phyloP scores from a whole-genome alignment of 2,797 vertebrate species.

The Monodelphis domestica region DNA sequence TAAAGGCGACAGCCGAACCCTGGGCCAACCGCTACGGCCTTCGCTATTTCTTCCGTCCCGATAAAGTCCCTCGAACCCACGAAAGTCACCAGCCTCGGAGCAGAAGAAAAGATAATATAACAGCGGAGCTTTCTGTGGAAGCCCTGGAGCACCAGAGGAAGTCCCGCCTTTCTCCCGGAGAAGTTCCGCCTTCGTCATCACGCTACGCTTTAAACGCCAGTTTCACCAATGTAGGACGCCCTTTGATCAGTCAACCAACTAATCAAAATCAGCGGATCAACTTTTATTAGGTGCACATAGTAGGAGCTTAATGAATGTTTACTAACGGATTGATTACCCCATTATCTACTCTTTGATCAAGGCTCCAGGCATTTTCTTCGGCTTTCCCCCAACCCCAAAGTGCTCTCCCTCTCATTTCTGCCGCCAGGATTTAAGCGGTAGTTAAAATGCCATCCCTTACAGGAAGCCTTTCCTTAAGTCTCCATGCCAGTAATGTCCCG shows the following conservation, averaged over 20 bases:
- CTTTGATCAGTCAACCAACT: background rate
- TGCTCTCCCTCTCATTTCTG: no score
- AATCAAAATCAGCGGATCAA: background rate
- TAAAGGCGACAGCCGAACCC: rapidly evolving
- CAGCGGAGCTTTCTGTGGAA: background rate
- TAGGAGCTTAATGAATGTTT: no score
- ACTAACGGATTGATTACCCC: no score
- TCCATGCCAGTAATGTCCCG: no score
- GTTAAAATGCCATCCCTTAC: no score
- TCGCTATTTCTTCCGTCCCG: rapidly evolving
- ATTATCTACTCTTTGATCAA: no score
- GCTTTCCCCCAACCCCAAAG: no score
- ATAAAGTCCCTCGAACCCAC: background rate
- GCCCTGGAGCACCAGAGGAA: background rate
- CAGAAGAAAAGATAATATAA: no score
- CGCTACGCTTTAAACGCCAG: background rate
- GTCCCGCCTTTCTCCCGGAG: background rate
- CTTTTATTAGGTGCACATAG: background rate
- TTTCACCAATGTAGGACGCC: background rate
- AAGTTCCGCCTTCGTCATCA: no score
- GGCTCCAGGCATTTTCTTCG: no score
- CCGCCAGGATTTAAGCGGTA: no score
- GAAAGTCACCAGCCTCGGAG: background rate
- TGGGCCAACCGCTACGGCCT: background rate
- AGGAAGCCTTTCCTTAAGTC: no score